Evolutionary conservation across 2,797 vertebrate genomes (phyloP).

Genomic region (Acanthis flammea): DNA sequence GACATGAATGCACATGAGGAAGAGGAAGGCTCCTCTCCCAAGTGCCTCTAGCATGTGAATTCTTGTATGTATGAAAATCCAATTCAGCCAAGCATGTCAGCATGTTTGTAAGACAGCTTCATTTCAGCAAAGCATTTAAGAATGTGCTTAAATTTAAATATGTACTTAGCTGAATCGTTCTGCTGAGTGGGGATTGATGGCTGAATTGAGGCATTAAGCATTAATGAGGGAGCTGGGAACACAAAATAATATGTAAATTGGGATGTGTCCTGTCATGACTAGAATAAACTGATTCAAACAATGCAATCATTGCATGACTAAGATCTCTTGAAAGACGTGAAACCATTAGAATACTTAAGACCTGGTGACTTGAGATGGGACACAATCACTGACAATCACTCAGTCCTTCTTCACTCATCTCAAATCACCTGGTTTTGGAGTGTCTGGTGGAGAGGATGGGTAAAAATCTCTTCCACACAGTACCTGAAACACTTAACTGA

Average conservation of each 20-base stretch:
- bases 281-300: constrained; percentile 31
- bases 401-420: background rate
- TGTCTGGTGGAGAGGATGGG: background rate
- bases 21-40: background rate
- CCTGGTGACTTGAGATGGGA: background rate
- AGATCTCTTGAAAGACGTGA: background rate
- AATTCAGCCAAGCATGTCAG: background rate
- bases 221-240: constrained; percentile 26
- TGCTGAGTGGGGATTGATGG: constrained; percentile 29
- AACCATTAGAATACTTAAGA: background rate
- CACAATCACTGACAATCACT: background rate
- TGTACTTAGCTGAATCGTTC: constrained; percentile 2
- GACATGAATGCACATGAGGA: background rate
- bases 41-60: background rate
- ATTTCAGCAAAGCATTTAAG: constrained; percentile 2
- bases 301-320: background rate
- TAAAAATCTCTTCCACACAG: background rate
- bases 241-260: constrained; percentile 38
- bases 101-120: background rate
- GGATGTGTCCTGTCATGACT: background rate
- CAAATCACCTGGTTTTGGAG: background rate
- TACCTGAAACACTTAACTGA: background rate
- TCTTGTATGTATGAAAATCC: background rate
- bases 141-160: constrained; percentile 10
- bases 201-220: constrained; percentile 46